phyloP scores from a whole-genome alignment of 2,888 invertebrate genomes.

The Willowsia nigromaculata region DNA sequence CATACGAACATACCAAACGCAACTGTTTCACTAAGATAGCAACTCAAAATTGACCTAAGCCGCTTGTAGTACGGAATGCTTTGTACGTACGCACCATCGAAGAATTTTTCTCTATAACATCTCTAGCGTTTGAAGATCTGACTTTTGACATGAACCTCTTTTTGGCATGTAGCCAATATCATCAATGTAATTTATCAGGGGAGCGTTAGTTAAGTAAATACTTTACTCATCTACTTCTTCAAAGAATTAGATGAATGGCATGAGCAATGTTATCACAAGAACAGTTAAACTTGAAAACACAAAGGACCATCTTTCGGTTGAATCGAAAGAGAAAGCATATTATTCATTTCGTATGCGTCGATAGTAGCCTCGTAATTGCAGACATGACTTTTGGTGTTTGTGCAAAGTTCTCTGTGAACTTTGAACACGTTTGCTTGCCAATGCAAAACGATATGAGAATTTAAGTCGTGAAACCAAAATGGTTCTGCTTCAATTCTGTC shows the following conservation, averaged over 20 bases:
- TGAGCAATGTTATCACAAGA: not conserved
- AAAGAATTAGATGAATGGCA: not conserved
- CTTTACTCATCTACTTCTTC: not conserved
- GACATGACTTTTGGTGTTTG: not conserved
- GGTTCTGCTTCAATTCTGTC: not conserved
- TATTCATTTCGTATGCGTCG: conserved; percentile 72
- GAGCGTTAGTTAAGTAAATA: conserved; percentile 36
- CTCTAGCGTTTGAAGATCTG: not conserved
- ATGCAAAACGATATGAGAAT: too few species aligned
- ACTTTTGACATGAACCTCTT: conserved; percentile 42
- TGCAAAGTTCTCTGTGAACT: not conserved
- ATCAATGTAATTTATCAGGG: conserved; percentile 78
- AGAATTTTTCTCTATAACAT: not conserved
- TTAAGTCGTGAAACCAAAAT: not conserved
- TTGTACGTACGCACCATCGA: not conserved
- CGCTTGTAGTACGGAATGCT: not conserved
- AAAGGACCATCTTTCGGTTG: too few species aligned
- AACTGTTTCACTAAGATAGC: not conserved
- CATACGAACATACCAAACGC: not conserved
- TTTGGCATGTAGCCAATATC: conserved; percentile 78
- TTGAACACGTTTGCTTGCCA: not conserved
- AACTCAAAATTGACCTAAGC: not conserved
- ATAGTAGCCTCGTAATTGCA: conserved; percentile 17
- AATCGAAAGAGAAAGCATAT: conserved; percentile 72
- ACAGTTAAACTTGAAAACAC: too few species aligned